A percentile compares a stretch with the other conserved stretches of the same genome.
These are phyloP conservation scores for Ditylenchus dipsaci DNA, from an alignment of 1,140 invertebrate species.

Conservation along the genomic window DNA sequence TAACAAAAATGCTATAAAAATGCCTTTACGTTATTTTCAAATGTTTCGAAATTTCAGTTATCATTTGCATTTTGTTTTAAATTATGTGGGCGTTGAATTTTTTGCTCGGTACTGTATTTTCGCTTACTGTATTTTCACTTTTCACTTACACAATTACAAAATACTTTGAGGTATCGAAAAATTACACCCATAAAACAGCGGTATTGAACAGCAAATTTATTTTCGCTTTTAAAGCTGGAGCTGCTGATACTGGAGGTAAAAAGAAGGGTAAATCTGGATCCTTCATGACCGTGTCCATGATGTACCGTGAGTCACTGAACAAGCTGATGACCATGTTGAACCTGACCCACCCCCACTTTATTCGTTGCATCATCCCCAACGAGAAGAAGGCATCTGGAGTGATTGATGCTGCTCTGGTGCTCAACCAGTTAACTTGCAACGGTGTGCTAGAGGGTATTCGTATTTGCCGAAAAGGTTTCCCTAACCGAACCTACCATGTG, in stretches of 20 bases:
- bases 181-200: too few species aligned
- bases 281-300: slow-evolving; percentile 58
- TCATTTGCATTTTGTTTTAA: too few species aligned
- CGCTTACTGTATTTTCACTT: too few species aligned
- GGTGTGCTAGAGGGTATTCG: slow-evolving; percentile 99
- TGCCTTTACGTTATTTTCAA: too few species aligned
- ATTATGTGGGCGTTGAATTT: too few species aligned
- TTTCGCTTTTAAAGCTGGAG: neutral
- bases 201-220: too few species aligned
- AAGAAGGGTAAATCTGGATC: slow-evolving; percentile 57
- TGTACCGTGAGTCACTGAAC: slow-evolving; percentile 56
- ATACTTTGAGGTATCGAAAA: too few species aligned
- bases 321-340: slow-evolving; percentile 57
- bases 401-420: slow-evolving; percentile 52
- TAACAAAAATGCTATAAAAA: too few species aligned
- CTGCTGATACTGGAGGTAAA: slow-evolving; percentile 51
- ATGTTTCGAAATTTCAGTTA: too few species aligned
- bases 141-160: too few species aligned
- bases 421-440: slow-evolving; percentile 89
- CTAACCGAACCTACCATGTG: slow-evolving; percentile 58
- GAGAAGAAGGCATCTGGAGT: slow-evolving; percentile 83
- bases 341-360: slow-evolving; percentile 90
- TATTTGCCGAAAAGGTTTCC: slow-evolving; percentile 92
- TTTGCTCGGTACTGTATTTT: too few species aligned
- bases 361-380: slow-evolving; percentile 99